Base-by-base conservation (phyloP, 1,140 invertebrate genomes). In the Eufriesea mexicana region DNA sequence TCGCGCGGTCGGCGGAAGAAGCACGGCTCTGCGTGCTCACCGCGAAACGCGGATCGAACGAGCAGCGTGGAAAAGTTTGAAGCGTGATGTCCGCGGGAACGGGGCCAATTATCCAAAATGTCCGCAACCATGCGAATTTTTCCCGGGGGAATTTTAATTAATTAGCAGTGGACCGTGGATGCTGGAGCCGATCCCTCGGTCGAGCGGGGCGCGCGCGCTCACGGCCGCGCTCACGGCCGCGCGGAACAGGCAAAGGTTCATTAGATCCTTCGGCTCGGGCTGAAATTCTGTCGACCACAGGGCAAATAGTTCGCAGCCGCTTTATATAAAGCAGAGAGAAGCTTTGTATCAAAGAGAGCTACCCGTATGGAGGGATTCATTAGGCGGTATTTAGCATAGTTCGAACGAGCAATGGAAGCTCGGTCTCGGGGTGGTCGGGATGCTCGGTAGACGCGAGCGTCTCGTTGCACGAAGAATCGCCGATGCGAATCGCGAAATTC, bases 321-420 rank as follows among this genome's bases (percentile, higher is more conserved):
- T 87, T 89, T 91, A 86, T 92, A 89, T 89, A 86, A 89, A 91
- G 85, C 90, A 77, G 73, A 70, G 77, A 84, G 89, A 81, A 86
- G 86, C 91, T 90, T 91, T 92, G 90, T 92, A 88, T 91, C 92
- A 93, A 93, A 92, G 91, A 91, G 88, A 91, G 89, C 83, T 77
- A 77, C 92, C 91, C 91, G 91, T 91, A 93, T 92, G 89, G 86
- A 35, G 35, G 35, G 35, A 91, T 91, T 92, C 91, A 91, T 93
- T 93, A 93, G 88, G 84, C 74, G 81, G 86, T 91, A 91, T 91
- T 92, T 92, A 92, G 86, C 87, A 83, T 86, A 88, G 84, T 88
- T 86, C 54, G 59, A 76, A 59, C 64, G 79, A 59, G 64, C 62
- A 72, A 73, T 28, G 57, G 49, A 49, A n/a, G 18, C 35, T 20